Percentiles rank a stretch among this genome's conserved stretches.
These are phyloP conservation scores for Silurus glanis DNA, from an alignment of 2,113 vertebrate genomes.

Conservation along the genomic window DNA sequence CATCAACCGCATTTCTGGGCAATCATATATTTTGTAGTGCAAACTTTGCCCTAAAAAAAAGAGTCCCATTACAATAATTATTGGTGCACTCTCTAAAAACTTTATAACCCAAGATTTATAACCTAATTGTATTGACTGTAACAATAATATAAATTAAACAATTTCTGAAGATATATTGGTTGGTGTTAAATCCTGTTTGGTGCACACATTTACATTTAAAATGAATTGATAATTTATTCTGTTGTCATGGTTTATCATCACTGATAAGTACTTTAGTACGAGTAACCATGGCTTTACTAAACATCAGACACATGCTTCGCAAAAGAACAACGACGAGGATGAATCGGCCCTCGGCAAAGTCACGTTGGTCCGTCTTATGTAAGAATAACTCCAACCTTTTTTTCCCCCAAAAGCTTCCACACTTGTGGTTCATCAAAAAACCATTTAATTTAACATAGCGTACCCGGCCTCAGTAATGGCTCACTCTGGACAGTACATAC, in stretches of 20 bases:
- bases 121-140: not conserved
- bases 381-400: not conserved
- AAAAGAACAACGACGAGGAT: not conserved
- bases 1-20: too few relatives aligned
- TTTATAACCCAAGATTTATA: too few relatives aligned
- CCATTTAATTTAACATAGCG: not conserved
- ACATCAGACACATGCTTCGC: not conserved
- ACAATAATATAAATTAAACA: not conserved
- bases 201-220: not conserved
- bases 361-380: not conserved
- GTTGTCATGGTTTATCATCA: not conserved
- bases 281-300: not conserved
- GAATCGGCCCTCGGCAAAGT: not conserved
- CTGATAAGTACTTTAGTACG: too few relatives aligned
- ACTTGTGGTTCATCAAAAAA: not conserved
- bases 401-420: not conserved
- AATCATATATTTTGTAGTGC: not conserved
- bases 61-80: not conserved
- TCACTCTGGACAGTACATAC: not conserved
- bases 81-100: not conserved
- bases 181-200: not conserved
- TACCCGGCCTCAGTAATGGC: not conserved
- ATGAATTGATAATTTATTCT: not conserved
- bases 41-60: not conserved
- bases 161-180: too few relatives aligned